Conservation (phyloP, 2,888 invertebrate genomes). For the Sepioteuthis lessoniana region DNA sequence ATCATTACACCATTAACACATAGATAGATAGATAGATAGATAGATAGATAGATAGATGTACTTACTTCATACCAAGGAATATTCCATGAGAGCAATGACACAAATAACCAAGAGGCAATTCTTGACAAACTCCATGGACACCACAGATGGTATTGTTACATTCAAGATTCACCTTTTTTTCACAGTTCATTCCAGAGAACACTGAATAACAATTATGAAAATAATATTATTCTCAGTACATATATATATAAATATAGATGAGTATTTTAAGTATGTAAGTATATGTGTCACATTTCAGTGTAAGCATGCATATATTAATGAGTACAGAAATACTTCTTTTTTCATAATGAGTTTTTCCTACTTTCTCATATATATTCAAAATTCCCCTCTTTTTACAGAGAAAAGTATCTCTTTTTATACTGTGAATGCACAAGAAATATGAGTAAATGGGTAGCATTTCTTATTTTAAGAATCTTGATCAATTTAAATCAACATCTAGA, state of each 20-base stretch:
- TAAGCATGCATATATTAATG: neutral
- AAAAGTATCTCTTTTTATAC: too few species aligned
- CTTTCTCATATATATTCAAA: too few species aligned
- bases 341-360: neutral
- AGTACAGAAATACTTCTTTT: neutral
- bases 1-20: too few species aligned
- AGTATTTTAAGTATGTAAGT: neutral
- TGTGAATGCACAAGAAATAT: too few species aligned
- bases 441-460: too few species aligned
- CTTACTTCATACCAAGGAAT: conserved; percentile 24
- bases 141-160: conserved; percentile 83
- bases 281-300: neutral
- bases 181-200: neutral
- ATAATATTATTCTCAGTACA: neutral
- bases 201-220: neutral
- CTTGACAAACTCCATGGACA: conserved; percentile 96
- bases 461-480: too few species aligned
- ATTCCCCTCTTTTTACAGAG: too few species aligned
- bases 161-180: neutral
- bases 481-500: too few species aligned
- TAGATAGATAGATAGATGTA: neutral
- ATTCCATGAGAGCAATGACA: conserved; percentile 87
- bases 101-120: conserved; percentile 88
- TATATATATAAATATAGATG: neutral
- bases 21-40: too few species aligned